These are phyloP conservation scores for Cryptocephalus primarius DNA, from an alignment of 2,888 invertebrate genomes.

Conservation along the genomic window DNA sequence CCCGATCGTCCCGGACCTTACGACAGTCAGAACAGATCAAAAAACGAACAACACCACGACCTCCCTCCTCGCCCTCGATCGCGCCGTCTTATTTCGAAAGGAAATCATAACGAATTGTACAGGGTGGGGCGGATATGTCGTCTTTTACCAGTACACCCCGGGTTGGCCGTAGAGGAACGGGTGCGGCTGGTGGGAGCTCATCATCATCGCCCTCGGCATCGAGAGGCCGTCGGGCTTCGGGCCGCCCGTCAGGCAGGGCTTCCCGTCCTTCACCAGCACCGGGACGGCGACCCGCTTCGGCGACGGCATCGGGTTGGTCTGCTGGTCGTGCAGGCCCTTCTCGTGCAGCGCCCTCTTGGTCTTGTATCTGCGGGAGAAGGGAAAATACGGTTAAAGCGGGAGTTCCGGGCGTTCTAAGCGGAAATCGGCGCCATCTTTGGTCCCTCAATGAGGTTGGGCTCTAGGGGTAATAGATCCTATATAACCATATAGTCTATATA, in stretches of 20 bases:
- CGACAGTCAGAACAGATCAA: too few relatives aligned
- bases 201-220: conserved; percentile 30
- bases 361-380: conserved; percentile 58
- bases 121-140: too few relatives aligned
- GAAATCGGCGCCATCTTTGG: too few relatives aligned
- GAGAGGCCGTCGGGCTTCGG: conserved; percentile 28
- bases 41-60: too few relatives aligned
- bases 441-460: too few relatives aligned
- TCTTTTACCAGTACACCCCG: conserved; percentile 31
- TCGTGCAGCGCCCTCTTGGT: conserved; percentile 96
- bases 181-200: conserved; percentile 29
- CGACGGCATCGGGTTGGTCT: conserved; percentile 48
- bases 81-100: too few relatives aligned
- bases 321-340: conserved; percentile 61
- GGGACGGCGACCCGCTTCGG: conserved; percentile 90
- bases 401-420: too few relatives aligned
- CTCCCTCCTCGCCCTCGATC: too few relatives aligned
- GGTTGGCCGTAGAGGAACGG: conserved; percentile 38
- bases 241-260: conserved; percentile 66
- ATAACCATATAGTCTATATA: too few relatives aligned
- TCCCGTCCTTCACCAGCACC: conserved; percentile 87
- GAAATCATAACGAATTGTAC: too few relatives aligned
- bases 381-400: background rate
- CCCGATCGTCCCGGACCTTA: too few relatives aligned
- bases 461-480: too few relatives aligned